phyloP scores from a whole-genome alignment of 2,113 vertebrate genomes.

The Callionymus lyra region DNA sequence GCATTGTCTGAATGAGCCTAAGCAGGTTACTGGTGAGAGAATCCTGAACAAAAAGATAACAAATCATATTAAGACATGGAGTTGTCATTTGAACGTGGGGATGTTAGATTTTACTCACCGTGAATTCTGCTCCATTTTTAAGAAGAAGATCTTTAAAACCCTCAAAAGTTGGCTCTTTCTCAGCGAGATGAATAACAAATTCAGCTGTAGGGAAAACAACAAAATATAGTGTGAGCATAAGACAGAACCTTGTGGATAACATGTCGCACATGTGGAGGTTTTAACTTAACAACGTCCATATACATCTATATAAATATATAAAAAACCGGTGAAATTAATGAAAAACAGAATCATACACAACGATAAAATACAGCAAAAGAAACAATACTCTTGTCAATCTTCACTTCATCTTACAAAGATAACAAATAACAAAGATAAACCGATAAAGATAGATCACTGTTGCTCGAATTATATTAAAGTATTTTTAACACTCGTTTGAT shows the following conservation, averaged over 20 bases:
- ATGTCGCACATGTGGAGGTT: no score
- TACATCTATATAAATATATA: no score
- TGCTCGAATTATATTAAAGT: no score
- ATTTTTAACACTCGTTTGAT: no score
- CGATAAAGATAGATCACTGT: no score
- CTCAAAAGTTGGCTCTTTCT: conserved; percentile 82
- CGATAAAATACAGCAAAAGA: no score
- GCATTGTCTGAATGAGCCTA: conserved; percentile 94
- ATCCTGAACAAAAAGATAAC: conserved; percentile 63
- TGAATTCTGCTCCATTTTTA: conserved; percentile 94
- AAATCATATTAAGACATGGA: not conserved
- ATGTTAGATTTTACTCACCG: conserved; percentile 63
- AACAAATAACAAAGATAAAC: no score
- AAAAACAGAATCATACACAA: no score
- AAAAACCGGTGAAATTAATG: no score
- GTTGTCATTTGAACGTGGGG: not conserved
- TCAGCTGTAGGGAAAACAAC: conserved; percentile 68
- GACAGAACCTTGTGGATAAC: not conserved
- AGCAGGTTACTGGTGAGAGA: conserved; percentile 88
- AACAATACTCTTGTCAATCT: no score
- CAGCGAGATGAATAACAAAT: conserved; percentile 89
- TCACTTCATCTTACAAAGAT: no score
- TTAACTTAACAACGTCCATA: no score
- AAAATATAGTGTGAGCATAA: not conserved
- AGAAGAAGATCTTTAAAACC: conserved; percentile 77